A percentile compares a stretch with the other conserved stretches of the same genome.
These are phyloP conservation scores for Nemapogon koenigi DNA, from an alignment of 2,888 invertebrate genomes.

Conservation along the genomic window DNA sequence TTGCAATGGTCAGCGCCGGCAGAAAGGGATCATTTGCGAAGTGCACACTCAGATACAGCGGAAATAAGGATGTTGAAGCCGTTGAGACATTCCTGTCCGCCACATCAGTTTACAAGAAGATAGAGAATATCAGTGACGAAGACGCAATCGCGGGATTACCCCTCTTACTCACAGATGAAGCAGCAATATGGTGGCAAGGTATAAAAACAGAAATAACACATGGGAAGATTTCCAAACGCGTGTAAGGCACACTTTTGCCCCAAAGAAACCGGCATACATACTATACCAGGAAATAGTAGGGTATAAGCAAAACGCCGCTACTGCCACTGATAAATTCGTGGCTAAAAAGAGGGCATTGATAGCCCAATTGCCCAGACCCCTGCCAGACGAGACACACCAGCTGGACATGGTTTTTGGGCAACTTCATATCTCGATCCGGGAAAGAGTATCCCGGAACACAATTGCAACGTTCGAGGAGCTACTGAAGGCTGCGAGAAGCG, in stretches of 20 bases:
- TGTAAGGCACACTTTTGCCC: conserved; percentile 14
- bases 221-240: conserved; percentile 15
- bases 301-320: conserved; percentile 1
- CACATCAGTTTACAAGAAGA: conserved; percentile 9
- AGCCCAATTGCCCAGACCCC: conserved; percentile 6
- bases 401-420: conserved; percentile 7
- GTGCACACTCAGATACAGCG: conserved; percentile 8
- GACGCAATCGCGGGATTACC: conserved; percentile 14
- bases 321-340: conserved; percentile 10
- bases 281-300: conserved; percentile 14
- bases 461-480: not conserved
- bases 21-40: conserved; percentile 2
- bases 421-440: not conserved
- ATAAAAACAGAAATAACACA: conserved; percentile 10
- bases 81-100: conserved; percentile 14
- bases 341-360: conserved; percentile 9
- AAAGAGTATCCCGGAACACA: not conserved
- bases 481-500: not conserved
- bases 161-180: conserved; percentile 14
- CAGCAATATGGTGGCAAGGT: conserved; percentile 17
- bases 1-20: not conserved
- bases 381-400: conserved; percentile 1
- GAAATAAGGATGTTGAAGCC: conserved; percentile 4
- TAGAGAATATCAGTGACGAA: conserved; percentile 12
- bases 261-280: conserved; percentile 11